phyloP scores from a whole-genome alignment of 2,113 vertebrate species.

The Columba janthina region DNA sequence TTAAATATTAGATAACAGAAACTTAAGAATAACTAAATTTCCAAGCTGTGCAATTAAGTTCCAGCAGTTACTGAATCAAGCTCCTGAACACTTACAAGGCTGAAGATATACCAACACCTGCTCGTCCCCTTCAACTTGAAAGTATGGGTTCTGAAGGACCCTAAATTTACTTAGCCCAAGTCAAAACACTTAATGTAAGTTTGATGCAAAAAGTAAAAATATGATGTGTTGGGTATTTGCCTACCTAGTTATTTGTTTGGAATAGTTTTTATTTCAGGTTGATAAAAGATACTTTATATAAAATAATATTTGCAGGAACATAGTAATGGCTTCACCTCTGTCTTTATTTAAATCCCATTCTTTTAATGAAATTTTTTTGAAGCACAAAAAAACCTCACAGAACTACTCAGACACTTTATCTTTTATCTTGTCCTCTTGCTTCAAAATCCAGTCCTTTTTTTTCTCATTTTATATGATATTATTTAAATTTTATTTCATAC shows the following conservation, averaged over 20 bases:
- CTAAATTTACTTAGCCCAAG: background rate
- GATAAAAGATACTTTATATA: background rate
- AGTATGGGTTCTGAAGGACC: background rate
- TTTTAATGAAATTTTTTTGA: background rate
- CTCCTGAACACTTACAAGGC: background rate
- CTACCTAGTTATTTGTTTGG: background rate
- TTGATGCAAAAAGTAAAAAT: background rate
- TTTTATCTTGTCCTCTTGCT: background rate
- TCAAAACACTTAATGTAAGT: background rate
- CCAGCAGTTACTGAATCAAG: background rate
- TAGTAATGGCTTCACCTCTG: background rate
- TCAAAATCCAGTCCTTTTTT: background rate
- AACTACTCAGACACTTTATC: background rate
- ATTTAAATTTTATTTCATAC: background rate
- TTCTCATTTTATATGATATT: background rate
- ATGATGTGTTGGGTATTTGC: background rate
- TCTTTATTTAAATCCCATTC: background rate
- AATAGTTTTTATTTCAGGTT: background rate
- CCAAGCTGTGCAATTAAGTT: background rate
- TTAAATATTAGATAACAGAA: background rate
- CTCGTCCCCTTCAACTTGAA: background rate
- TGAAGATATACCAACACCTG: rapidly evolving
- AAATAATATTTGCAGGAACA: background rate
- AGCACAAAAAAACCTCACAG: background rate
- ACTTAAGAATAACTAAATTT: background rate